Base-by-base conservation (phyloP, 2,113 vertebrate species). In the Anthoscopus minutus region DNA sequence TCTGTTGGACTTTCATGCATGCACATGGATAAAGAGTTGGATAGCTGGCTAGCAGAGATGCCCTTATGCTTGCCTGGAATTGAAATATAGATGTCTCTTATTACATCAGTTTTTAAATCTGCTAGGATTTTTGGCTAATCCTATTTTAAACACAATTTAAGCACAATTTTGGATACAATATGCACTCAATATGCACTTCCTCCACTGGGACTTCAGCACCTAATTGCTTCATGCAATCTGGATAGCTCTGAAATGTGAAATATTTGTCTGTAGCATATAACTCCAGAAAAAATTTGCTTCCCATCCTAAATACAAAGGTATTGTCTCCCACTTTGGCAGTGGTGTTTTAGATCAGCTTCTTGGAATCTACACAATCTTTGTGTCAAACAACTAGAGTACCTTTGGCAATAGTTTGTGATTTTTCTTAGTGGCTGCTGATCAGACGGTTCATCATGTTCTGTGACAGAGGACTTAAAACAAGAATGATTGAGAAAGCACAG, bases 81-180 rank as follows among this genome's bases (percentile, higher is more conserved):
- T 76, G 51, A 91, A 93, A n/a, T 30, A 33, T 30, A 71, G 81
- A 61, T 4, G 1, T 44, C 61, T 81, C 37, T 85, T 72, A 77
- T 27, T 95, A 73, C 54, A 95, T 61, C 45, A 77, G 20, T 45
- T 93, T 93, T 96, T 13, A 77, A 85, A 88, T 92, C 79, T 70
- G 21, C 58, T 81, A 70, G 65, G 45, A 73, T 53, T 88, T 93
- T 88, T 81, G 25, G 64, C 56, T 91, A 88, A 90, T 94, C 54
- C n/a, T n/a, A n/a, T n/a, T n/a, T n/a, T n/a, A n/a, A n/a, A 31
- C 24, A n/a, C n/a, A n/a, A n/a, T 69, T 87, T 85, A 85, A 94
- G 72, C 37, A 66, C 24, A 67, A 13, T 77, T 89, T 77, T 88
- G 53, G 71, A 35, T 85, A 58, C 47, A 48, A 7, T 56, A 16